Percentiles rank a stretch among this genome's conserved stretches.
These are phyloP conservation scores for Marronus borbonicus DNA, from an alignment of 2,888 invertebrate genomes.

Conservation along the genomic window DNA sequence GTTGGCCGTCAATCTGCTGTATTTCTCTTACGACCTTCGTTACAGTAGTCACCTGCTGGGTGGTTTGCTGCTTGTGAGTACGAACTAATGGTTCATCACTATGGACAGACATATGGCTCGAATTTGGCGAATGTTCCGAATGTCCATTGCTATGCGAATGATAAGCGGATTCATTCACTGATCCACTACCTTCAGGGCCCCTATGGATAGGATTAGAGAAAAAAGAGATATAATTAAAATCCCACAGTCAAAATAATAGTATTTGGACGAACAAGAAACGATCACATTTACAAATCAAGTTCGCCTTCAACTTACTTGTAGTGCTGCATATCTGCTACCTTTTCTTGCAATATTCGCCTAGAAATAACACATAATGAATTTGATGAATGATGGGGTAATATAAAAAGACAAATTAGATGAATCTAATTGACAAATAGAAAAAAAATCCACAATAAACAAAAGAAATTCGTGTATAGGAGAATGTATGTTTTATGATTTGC, in stretches of 20 bases:
- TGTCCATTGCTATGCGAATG: slow-evolving; percentile 77
- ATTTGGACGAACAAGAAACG: not conserved
- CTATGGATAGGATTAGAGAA: slow-evolving; percentile 35
- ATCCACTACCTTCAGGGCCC: slow-evolving; percentile 59
- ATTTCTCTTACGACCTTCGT: slow-evolving; percentile 81
- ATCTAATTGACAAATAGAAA: not conserved
- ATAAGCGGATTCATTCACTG: slow-evolving; percentile 62
- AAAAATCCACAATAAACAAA: slow-evolving; percentile 18
- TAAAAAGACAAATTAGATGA: slow-evolving; percentile 18
- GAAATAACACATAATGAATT: slow-evolving; percentile 65
- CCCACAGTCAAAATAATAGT: not conserved
- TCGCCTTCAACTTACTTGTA: slow-evolving; percentile 73
- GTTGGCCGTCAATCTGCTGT: slow-evolving; percentile 73
- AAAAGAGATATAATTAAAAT: not conserved
- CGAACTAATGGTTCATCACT: slow-evolving; percentile 74
- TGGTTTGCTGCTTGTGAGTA: slow-evolving; percentile 79
- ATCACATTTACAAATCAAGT: not conserved
- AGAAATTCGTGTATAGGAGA: slow-evolving; percentile 9
- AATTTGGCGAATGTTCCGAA: slow-evolving; percentile 77
- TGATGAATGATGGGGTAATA: slow-evolving; percentile 48
- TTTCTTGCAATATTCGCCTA: slow-evolving; percentile 78
- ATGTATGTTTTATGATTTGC: slow-evolving; percentile 52
- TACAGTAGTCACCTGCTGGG: slow-evolving; percentile 81
- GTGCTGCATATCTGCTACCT: slow-evolving; percentile 78
- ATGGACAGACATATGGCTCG: slow-evolving; percentile 72